Base-by-base conservation (phyloP, 2,888 invertebrate species). In the Apotomis capreana region DNA sequence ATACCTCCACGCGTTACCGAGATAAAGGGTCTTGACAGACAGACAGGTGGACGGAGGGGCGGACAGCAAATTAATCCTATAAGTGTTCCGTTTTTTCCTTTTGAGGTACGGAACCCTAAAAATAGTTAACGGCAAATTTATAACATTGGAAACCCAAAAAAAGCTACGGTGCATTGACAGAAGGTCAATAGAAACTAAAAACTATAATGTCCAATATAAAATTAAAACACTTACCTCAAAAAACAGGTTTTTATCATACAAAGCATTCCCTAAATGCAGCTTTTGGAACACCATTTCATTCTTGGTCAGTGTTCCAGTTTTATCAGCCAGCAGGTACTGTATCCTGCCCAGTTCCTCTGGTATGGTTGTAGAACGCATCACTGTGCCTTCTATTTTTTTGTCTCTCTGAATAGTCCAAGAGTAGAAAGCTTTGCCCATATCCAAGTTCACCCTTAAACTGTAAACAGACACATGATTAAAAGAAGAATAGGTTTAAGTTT, bases 281-380 rank as follows among this genome's bases (percentile, higher is more conserved):
- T 98, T 97, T 86, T 99, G 99, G 84, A 99, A 97, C 0, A 99
- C 97, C 99, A 99, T 99, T 84, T 99, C 99, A 88, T 99, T 99
- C 90, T 99, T 98, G 0, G 99, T 99, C 37, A 99, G 93, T 0
- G 99, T 99, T 13, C 99, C 99, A 0, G 99, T 99, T 93, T 99
- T 99, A 87, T 99, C 99, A 0, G 98, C 98, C 5, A 99, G 92
- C n/a, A 99, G 94, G 89, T 99, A 99, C 40, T 98, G 97, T 78
- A 99, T 97, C 73, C 99, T 94, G 0, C 99, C 99, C 69, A 99
- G 91, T 90, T 99, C 99, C 91, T 99, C 99, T 0, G 99, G 99
- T 78, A 99, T 99, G 3, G 99, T 99, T 3, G 99, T 99, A 69
- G 98, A 98, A 6, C 99, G 95, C 74, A 99, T 99, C 9, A 99